These are phyloP conservation scores for Mimachlamys varia DNA, from an alignment of 2,888 invertebrate species.

Conservation along the genomic window DNA sequence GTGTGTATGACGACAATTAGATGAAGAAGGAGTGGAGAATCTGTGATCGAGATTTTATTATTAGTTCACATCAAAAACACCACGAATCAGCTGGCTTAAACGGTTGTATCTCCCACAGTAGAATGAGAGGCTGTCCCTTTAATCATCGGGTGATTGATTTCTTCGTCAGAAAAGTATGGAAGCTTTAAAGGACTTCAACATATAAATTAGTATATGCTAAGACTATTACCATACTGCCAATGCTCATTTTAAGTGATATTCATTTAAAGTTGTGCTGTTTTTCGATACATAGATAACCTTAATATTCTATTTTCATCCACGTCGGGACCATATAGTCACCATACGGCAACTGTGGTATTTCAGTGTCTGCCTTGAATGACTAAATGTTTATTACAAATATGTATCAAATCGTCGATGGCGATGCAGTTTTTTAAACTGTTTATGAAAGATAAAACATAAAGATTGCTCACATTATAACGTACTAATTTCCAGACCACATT, in stretches of 20 bases:
- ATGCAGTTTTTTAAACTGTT: too few relatives aligned
- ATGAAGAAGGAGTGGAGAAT: background rate
- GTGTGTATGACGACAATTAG: background rate
- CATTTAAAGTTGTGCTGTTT: background rate
- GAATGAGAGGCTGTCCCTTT: background rate
- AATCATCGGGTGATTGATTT: background rate
- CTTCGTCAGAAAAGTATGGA: background rate
- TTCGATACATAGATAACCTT: background rate
- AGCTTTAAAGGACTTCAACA: background rate
- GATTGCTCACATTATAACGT: too few relatives aligned
- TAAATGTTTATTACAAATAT: too few relatives aligned
- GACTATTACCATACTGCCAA: background rate
- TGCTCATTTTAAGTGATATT: background rate
- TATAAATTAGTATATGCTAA: background rate
- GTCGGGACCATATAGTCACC: background rate
- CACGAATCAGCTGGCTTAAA: background rate
- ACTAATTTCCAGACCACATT: too few relatives aligned
- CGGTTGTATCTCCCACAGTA: background rate
- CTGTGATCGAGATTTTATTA: background rate
- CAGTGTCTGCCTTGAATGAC: too few relatives aligned
- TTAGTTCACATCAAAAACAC: background rate
- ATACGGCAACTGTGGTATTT: too few relatives aligned
- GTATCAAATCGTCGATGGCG: too few relatives aligned
- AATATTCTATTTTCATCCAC: background rate
- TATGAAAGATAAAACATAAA: too few relatives aligned